phyloP scores from a whole-genome alignment of 2,113 vertebrate species.

The Nyctereutes procyonoides region DNA sequence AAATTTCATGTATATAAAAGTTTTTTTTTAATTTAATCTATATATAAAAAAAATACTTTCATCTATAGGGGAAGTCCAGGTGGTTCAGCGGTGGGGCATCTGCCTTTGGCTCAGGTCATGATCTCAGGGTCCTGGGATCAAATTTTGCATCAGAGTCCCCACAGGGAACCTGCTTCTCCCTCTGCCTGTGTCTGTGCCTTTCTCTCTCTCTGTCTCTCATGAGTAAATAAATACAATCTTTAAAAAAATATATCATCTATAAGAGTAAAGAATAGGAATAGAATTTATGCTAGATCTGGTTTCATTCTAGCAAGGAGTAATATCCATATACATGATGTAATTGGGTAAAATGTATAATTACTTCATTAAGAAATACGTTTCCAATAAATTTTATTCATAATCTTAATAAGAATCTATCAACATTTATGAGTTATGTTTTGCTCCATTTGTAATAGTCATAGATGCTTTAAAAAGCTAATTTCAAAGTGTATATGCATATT shows the following conservation, averaged over 20 bases:
- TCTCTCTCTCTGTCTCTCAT: too few species aligned
- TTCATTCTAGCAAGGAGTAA: neutral
- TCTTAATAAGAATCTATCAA: neutral
- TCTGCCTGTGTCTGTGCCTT: too few species aligned
- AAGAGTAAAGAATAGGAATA: slow-evolving; percentile 5
- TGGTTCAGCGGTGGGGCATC: too few species aligned
- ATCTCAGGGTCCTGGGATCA: too few species aligned
- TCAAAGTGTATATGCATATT: neutral
- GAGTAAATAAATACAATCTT: too few species aligned
- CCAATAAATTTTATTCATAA: slow-evolving; percentile 11
- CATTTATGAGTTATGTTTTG: slow-evolving; percentile 6
- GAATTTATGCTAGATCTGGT: neutral
- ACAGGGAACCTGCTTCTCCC: too few species aligned
- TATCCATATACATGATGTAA: neutral
- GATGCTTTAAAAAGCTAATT: slow-evolving; percentile 26
- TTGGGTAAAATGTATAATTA: neutral
- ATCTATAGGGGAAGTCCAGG: too few species aligned
- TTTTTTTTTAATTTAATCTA: too few species aligned
- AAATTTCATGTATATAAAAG: neutral
- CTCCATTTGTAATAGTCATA: neutral
- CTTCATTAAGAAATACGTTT: slow-evolving; percentile 22
- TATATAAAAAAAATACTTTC: too few species aligned
- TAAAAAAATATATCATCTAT: neutral
- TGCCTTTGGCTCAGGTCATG: too few species aligned
- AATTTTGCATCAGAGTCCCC: too few species aligned